These are phyloP conservation scores for Clarias macrocephalus DNA, from an alignment of 2,113 vertebrate species.

Conservation along the genomic window DNA sequence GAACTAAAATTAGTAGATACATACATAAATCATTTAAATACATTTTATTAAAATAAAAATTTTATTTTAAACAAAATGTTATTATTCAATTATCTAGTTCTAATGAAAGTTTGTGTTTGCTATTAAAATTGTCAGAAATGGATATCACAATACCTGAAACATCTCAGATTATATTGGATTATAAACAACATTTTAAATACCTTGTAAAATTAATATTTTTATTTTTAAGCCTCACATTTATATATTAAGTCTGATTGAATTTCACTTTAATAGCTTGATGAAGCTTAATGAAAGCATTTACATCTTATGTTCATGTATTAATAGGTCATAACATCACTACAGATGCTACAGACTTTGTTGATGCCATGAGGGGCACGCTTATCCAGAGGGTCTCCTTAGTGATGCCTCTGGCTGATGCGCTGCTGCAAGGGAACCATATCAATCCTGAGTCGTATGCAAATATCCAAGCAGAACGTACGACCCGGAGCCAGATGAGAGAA, in stretches of 20 bases:
- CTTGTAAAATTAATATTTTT: no score
- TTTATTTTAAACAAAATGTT: background rate
- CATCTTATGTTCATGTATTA: background rate
- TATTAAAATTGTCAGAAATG: no score
- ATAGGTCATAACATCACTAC: background rate
- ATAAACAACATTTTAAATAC: no score
- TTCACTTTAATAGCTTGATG: background rate
- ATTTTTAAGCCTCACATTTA: no score
- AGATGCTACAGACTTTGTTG: conserved; percentile 29
- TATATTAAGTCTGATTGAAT: no score
- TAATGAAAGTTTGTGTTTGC: no score
- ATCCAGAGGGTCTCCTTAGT: background rate
- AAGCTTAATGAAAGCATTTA: background rate
- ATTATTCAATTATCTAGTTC: background rate
- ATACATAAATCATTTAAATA: no score
- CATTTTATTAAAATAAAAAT: background rate
- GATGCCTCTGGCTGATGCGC: conserved; percentile 16
- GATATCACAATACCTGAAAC: no score
- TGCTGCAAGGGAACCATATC: background rate
- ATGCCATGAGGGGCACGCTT: background rate
- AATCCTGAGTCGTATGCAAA: background rate
- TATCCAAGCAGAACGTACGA: background rate
- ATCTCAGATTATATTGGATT: no score
- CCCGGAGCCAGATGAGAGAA: background rate
- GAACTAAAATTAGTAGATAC: background rate